phyloP scores from a whole-genome alignment of 2,888 invertebrate species.

The Andrena trimmerana region DNA sequence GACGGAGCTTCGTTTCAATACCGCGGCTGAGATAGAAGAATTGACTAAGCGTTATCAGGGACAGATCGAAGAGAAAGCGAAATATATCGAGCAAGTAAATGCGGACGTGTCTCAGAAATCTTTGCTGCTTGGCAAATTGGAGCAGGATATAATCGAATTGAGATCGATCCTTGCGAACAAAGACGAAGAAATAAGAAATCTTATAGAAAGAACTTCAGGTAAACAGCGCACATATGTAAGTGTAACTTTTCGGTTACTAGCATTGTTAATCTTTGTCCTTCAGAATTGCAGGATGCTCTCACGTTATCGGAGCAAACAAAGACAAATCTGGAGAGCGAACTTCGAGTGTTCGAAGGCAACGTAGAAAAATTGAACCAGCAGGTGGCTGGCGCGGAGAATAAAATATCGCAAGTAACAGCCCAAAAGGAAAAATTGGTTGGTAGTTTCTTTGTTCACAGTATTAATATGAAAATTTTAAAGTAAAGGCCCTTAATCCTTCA shows the following conservation, averaged over 20 bases:
- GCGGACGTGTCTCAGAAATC: constrained; percentile 73
- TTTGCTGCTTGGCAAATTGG: constrained; percentile 74
- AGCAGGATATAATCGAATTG: constrained; percentile 78
- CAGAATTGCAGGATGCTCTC: constrained; percentile 80
- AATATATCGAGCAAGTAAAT: constrained; percentile 76
- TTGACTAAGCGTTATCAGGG: constrained; percentile 78
- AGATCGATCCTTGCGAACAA: constrained; percentile 78
- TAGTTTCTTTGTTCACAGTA: constrained; percentile 18
- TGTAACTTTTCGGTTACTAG: neutral
- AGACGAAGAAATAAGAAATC: constrained; percentile 79
- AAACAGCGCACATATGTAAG: neutral
- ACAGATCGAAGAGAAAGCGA: constrained; percentile 79
- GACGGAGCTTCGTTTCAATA: constrained; percentile 76
- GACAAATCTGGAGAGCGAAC: constrained; percentile 79
- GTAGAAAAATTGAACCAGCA: constrained; percentile 87
- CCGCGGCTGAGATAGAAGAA: constrained; percentile 77
- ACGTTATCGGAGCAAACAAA: constrained; percentile 79
- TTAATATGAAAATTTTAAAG: neutral
- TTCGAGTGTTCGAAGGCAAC: constrained; percentile 76
- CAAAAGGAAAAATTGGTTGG: constrained; percentile 87
- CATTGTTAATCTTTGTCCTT: constrained; percentile 42
- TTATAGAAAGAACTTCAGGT: constrained; percentile 80
- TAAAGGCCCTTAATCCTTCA: constrained; percentile 2
- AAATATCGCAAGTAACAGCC: constrained; percentile 86
- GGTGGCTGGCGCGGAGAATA: constrained; percentile 86